phyloP scores from a whole-genome alignment of 2,888 invertebrate genomes.

The Hyalella azteca region DNA sequence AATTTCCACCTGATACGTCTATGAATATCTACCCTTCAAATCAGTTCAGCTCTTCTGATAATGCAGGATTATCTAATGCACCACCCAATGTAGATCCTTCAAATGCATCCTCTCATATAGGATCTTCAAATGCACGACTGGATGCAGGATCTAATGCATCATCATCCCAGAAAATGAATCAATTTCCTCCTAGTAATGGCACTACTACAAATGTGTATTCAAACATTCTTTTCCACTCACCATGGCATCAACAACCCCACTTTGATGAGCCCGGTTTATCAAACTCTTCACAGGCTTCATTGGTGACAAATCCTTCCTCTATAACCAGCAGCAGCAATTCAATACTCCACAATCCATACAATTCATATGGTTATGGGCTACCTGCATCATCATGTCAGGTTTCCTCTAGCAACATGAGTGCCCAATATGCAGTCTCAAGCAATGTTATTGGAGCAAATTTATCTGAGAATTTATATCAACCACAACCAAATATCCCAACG shows the following conservation, averaged over 20 bases:
- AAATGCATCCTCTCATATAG: no score
- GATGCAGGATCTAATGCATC: background rate
- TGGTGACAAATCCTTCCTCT: no score
- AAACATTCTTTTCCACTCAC: background rate
- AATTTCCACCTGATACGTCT: background rate
- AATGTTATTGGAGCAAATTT: background rate
- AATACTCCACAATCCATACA: background rate
- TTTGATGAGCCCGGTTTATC: background rate
- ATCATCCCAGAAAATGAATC: background rate
- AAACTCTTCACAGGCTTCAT: background rate
- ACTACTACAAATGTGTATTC: background rate
- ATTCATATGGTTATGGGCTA: conserved; percentile 25
- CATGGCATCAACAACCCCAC: conserved; percentile 23
- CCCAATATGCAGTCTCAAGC: background rate
- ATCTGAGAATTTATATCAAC: no score
- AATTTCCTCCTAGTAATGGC: background rate
- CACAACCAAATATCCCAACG: conserved; percentile 21
- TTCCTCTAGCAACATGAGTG: background rate
- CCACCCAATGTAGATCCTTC: no score
- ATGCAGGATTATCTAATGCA: background rate
- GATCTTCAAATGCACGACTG: no score
- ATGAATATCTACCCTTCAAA: background rate
- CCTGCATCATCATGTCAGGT: background rate
- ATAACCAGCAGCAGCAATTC: no score
- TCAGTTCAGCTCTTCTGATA: background rate